These are phyloP conservation scores for Acanthosepion lycidas DNA, from an alignment of 2,888 invertebrate genomes.

Conservation along the genomic window DNA sequence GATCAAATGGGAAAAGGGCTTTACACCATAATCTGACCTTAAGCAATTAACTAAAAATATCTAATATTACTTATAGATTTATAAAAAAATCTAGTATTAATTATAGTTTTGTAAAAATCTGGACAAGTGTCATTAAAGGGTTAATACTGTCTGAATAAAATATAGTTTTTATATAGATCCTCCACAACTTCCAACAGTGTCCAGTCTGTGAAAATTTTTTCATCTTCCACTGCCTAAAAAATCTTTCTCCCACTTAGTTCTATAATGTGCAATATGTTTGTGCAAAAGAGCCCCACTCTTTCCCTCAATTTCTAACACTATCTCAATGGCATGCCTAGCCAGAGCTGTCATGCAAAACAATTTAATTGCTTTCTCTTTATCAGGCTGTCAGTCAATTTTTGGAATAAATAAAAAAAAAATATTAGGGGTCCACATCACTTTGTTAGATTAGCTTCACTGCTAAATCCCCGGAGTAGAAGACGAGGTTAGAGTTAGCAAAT, in stretches of 20 bases:
- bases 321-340: neutral
- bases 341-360: neutral
- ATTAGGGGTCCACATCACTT: neutral
- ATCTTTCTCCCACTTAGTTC: neutral
- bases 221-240: neutral
- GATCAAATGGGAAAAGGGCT: too few relatives aligned
- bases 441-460: neutral
- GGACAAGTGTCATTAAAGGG: too few relatives aligned
- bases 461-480: neutral
- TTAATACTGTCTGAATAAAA: too few relatives aligned
- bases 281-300: neutral
- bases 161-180: too few relatives aligned
- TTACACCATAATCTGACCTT: too few relatives aligned
- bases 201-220: neutral
- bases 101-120: too few relatives aligned
- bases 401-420: neutral
- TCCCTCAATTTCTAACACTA: neutral
- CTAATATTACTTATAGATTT: too few relatives aligned
- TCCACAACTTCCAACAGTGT: neutral
- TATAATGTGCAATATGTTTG: slow-evolving; percentile 16
- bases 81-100: too few relatives aligned
- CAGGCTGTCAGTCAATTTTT: neutral
- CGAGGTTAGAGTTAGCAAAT: neutral
- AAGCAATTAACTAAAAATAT: too few relatives aligned
- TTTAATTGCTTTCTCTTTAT: slow-evolving; percentile 33